Base-by-base conservation (phyloP, 2,888 invertebrate genomes). In the Chrysolina americana region DNA sequence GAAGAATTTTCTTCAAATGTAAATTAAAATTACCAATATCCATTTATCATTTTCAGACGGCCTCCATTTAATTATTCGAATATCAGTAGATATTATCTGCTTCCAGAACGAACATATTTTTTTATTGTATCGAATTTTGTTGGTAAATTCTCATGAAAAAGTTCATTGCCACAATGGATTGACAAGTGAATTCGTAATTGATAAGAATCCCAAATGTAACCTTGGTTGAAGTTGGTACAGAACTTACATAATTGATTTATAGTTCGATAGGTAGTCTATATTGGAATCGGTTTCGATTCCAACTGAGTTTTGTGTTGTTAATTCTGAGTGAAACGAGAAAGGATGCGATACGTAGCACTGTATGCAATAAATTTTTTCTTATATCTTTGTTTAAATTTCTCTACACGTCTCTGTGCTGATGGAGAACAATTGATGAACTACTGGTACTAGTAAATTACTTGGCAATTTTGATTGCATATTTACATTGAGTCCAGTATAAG, bases 301-400 rank as follows among this genome's bases (percentile, higher is more conserved):
- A 36, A 17, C 9, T 44, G 19, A 50, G 19, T 50, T 50, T 50
- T 47, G 36, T 36, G 8, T 8, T 50, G n/a, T 50, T 50, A 9
- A 19, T 59, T 59, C 8, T 28, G 50, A 65, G 71, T 71, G 71
- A 71, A 41, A 71, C 71, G 65, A 71, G 71, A 65, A 56, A 65
- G 44, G 59, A 65, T 65, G 59, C 71, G 28, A 71, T n/a, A 9
- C 28, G 23, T 19, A 56, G 21, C 0, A 36, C 36, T 59, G 13
- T 23, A 11, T 53, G 13, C 28, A 28, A 28, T 28, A 2, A 28
- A 28, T 28, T 28, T 36, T 36, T 36, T 36, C 0, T 36, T 36
- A 6, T 36, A 36, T 36, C 36, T 8, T 6, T 48, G 17, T 48
- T 48, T 17, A 5, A 2, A 48, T 48, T 48, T 48, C 5, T 48